Conservation (phyloP, 2,888 invertebrate species). For the Thumatha senex region DNA sequence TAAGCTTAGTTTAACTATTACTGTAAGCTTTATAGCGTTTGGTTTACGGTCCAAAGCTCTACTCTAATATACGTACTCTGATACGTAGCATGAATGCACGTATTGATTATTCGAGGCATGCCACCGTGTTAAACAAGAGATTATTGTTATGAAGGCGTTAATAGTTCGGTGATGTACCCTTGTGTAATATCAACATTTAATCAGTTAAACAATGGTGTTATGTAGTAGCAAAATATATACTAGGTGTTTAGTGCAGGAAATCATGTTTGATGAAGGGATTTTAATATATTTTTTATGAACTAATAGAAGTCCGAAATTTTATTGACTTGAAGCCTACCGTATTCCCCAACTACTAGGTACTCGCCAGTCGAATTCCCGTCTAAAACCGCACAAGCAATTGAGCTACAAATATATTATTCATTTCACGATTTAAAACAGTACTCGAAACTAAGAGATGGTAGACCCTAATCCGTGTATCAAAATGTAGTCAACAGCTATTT, state of each 20-base stretch:
- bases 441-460: constrained; percentile 27
- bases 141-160: constrained; percentile 26
- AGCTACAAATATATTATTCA: too few species aligned
- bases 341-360: too few species aligned
- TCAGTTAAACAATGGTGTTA: neutral
- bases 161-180: constrained; percentile 18
- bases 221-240: too few species aligned
- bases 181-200: neutral
- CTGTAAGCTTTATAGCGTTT: constrained; percentile 14
- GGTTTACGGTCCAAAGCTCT: constrained; percentile 12
- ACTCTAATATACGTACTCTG: neutral
- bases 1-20: constrained; percentile 1
- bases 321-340: too few species aligned
- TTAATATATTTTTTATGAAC: too few species aligned
- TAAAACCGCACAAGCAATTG: too few species aligned
- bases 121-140: constrained; percentile 28
- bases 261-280: too few species aligned
- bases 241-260: too few species aligned
- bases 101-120: constrained; percentile 35
- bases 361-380: too few species aligned
- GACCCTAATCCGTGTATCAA: constrained; percentile 39
- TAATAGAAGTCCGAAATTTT: too few species aligned
- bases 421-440: too few species aligned
- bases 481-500: constrained; percentile 59
- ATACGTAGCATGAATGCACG: constrained; percentile 8